Evolutionary conservation across 2,888 invertebrate genomes (phyloP).

Genomic region (Stenchaetothrips biformis): DNA sequence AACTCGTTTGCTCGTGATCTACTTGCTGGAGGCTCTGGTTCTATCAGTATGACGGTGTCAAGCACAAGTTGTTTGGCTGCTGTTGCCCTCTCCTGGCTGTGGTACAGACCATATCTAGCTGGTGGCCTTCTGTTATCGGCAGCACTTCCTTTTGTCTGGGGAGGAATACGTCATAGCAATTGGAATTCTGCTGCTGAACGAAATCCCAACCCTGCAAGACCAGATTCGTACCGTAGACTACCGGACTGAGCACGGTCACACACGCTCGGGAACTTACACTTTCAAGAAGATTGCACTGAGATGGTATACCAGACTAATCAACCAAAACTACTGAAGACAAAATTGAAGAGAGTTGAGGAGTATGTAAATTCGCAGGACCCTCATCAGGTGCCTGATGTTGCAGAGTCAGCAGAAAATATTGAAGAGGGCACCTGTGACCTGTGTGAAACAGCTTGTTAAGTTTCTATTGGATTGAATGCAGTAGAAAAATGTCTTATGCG

Average conservation of each 20-base stretch:
- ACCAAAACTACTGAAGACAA: neutral
- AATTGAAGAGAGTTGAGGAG: constrained; percentile 2
- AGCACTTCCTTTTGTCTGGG: neutral
- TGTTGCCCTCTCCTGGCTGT: neutral
- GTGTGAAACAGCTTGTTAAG: constrained; percentile 6
- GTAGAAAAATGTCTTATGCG: neutral
- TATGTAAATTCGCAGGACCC: constrained; percentile 10
- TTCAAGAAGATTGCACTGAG: constrained; percentile 10
- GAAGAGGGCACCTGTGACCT: neutral
- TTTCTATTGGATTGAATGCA: too few relatives aligned
- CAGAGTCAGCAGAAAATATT: neutral
- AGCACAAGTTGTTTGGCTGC: constrained; percentile 9
- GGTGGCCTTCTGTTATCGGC: constrained; percentile 8
- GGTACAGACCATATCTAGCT: constrained; percentile 12
- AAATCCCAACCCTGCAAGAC: neutral
- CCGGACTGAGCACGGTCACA: constrained; percentile 12
- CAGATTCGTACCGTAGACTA: neutral
- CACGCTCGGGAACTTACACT: constrained; percentile 13
- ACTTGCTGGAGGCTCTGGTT: neutral
- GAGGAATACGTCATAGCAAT: constrained; percentile 17
- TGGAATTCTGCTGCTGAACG: neutral
- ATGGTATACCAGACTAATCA: constrained; percentile 5
- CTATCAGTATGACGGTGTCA: constrained; percentile 3
- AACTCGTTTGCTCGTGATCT: neutral
- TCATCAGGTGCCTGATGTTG: neutral